Evolutionary conservation across 2,113 vertebrate genomes (phyloP).

Genomic region (Poicephalus meyeri): DNA sequence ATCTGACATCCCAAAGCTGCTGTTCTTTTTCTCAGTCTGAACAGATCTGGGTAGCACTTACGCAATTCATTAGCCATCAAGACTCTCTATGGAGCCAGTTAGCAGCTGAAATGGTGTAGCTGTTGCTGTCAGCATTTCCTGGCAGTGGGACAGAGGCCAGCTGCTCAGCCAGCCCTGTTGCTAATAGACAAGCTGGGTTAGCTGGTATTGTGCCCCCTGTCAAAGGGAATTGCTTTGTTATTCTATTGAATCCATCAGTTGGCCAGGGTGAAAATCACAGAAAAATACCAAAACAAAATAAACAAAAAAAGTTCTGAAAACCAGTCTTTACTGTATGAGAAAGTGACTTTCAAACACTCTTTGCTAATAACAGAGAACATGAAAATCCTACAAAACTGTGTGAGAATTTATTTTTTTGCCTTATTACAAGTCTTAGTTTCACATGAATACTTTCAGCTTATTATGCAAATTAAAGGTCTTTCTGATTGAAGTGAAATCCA

Average conservation of each 20-base stretch:
- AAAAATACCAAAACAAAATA: not conserved
- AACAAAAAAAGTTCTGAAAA: not conserved
- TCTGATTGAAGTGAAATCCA: constrained; percentile 11
- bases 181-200: not conserved
- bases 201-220: constrained; percentile 17
- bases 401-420: not conserved
- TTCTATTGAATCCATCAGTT: not conserved
- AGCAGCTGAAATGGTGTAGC: constrained; percentile 36
- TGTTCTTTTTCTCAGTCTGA: not conserved
- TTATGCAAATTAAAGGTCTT: not conserved
- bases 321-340: not conserved
- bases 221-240: not conserved
- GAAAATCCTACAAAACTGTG: not conserved
- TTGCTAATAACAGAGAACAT: not conserved
- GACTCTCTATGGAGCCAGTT: not conserved
- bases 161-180: constrained; percentile 46
- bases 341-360: not conserved
- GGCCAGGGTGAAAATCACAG: not conserved
- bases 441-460: not conserved
- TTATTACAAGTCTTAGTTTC: not conserved
- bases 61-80: constrained; percentile 11
- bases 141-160: constrained; percentile 43
- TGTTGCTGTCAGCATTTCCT: constrained; percentile 53
- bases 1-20: not conserved
- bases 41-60: constrained; percentile 18